phyloP scores from a whole-genome alignment of 2,113 vertebrate genomes.

The Coturnix japonica region DNA sequence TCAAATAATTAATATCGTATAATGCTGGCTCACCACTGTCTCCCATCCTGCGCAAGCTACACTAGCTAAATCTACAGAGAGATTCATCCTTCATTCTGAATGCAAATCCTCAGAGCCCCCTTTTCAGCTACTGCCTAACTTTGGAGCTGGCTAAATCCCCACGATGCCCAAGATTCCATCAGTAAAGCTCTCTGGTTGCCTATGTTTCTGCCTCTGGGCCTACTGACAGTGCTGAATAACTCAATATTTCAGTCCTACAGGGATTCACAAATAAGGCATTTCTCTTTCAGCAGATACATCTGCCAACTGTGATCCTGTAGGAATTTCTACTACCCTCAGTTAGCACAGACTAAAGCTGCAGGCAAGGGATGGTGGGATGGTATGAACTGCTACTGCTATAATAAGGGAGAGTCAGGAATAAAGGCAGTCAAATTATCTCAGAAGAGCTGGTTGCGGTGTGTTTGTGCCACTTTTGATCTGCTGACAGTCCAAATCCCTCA shows the following conservation, averaged over 20 bases:
- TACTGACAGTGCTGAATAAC: neutral
- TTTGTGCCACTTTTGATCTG: neutral
- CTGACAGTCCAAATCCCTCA: neutral
- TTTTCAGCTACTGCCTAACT: neutral
- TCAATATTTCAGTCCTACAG: neutral
- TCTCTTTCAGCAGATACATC: neutral
- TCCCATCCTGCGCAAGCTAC: conserved; percentile 1
- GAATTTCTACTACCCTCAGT: neutral
- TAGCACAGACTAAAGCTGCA: neutral
- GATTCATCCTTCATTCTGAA: conserved; percentile 32
- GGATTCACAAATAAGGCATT: neutral
- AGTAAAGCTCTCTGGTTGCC: conserved; percentile 13
- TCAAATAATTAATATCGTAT: neutral
- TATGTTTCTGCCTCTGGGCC: conserved; percentile 12
- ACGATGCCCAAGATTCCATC: neutral
- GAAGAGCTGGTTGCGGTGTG: neutral
- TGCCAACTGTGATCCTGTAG: neutral
- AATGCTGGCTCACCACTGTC: neutral
- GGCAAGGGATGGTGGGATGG: neutral
- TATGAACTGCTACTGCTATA: neutral
- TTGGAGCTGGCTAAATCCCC: conserved; percentile 6
- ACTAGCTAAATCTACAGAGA: neutral
- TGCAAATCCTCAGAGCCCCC: conserved; percentile 7
- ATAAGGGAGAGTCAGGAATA: neutral
- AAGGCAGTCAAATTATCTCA: neutral